These are phyloP conservation scores for Euura lappo DNA, from an alignment of 1,140 invertebrate species.

Conservation along the genomic window DNA sequence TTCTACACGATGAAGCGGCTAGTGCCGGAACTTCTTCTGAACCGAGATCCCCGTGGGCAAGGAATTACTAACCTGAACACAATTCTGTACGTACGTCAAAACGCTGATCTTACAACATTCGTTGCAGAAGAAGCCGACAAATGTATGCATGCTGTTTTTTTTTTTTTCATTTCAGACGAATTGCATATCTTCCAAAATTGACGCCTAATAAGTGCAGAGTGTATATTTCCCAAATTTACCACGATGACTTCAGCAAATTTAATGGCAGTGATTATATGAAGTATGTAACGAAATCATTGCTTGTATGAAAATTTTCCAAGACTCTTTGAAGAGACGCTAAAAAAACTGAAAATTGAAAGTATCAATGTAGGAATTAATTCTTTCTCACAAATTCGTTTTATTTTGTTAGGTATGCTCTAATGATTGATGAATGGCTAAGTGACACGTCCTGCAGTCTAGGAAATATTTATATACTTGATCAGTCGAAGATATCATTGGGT, in stretches of 20 bases:
- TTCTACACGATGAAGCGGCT: slow-evolving; percentile 55
- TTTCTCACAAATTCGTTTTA: too few species aligned
- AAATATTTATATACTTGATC: background rate
- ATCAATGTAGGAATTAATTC: too few species aligned
- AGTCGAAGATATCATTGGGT: background rate
- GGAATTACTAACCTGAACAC: slow-evolving; percentile 42
- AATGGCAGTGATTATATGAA: slow-evolving; percentile 40
- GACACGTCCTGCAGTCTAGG: background rate
- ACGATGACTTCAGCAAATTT: slow-evolving; percentile 35
- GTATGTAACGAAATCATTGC: slow-evolving; percentile 21
- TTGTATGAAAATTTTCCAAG: background rate
- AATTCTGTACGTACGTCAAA: slow-evolving; percentile 33
- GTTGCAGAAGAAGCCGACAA: too few species aligned
- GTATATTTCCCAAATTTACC: slow-evolving; percentile 39
- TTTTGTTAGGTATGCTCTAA: background rate
- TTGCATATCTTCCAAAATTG: slow-evolving; percentile 44
- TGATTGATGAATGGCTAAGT: background rate
- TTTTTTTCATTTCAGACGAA: slow-evolving; percentile 31
- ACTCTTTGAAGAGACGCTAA: too few species aligned
- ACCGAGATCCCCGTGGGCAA: slow-evolving; percentile 51
- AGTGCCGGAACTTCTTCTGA: slow-evolving; percentile 55
- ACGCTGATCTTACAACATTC: too few species aligned
- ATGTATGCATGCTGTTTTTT: too few species aligned
- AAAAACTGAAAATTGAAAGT: too few species aligned
- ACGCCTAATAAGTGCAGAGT: slow-evolving; percentile 49